phyloP scores from a whole-genome alignment of 2,797 vertebrate species.

The Chelon labrosus region DNA sequence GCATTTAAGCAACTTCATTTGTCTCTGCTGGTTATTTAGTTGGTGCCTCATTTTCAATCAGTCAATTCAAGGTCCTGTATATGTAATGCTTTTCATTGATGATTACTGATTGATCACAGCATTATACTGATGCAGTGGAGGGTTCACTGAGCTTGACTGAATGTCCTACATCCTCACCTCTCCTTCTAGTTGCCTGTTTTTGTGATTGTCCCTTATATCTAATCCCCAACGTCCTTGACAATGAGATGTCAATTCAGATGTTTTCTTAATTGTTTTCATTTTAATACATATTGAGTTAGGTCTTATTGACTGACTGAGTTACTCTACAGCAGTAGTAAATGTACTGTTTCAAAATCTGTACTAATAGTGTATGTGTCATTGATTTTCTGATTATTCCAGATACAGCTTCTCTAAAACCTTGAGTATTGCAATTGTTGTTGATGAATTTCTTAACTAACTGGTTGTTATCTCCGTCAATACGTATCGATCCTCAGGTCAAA shows the following conservation, averaged over 20 bases:
- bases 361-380: background rate
- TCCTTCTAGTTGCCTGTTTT: background rate
- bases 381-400: background rate
- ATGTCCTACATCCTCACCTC: background rate
- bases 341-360: background rate
- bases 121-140: background rate
- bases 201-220: background rate
- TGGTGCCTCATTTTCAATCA: constrained; percentile 15
- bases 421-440: background rate
- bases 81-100: constrained; percentile 18
- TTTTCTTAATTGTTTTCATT: background rate
- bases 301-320: background rate
- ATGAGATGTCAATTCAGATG: background rate
- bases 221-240: background rate
- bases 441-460: constrained; percentile 1
- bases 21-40: background rate
- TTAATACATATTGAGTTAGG: no score
- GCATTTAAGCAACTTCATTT: constrained; percentile 12
- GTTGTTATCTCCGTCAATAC: background rate
- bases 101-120: background rate
- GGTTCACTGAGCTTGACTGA: background rate
- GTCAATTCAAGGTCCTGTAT: constrained; percentile 1
- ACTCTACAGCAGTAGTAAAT: background rate
- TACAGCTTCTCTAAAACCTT: background rate
- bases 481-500: constrained; percentile 21